Evolutionary conservation across 2,113 vertebrate species (phyloP).

Genomic region (Apeltes quadracus): DNA sequence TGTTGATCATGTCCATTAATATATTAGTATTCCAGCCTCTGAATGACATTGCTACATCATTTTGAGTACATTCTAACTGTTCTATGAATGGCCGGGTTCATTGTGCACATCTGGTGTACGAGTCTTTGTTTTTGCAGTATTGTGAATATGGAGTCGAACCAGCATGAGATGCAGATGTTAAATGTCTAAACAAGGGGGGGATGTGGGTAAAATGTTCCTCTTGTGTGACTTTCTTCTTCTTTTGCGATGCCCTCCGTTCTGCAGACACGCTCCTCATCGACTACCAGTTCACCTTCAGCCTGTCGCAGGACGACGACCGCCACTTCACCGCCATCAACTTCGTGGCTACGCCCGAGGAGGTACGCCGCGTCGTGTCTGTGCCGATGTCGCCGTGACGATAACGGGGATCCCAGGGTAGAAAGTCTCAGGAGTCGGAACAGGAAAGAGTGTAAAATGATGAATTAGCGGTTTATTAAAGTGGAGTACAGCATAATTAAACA

Average conservation of each 20-base stretch:
- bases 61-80: background rate
- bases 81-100: too few relatives aligned
- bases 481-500: background rate
- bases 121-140: background rate
- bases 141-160: background rate
- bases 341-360: conserved; percentile 97
- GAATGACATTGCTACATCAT: background rate
- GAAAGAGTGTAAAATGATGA: background rate
- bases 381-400: background rate
- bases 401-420: background rate
- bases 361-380: conserved; percentile 55
- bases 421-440: background rate
- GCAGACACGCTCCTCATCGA: conserved; percentile 98
- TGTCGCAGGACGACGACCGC: conserved; percentile 97
- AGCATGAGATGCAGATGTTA: too few relatives aligned
- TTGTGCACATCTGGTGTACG: background rate
- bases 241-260: conserved; percentile 19
- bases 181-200: too few relatives aligned
- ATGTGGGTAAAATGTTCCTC: too few relatives aligned
- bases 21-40: background rate
- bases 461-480: background rate
- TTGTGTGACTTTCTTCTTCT: conserved; percentile 46
- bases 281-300: conserved; percentile 99
- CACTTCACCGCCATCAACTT: conserved; percentile 99
- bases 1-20: background rate